phyloP scores from a whole-genome alignment of 2,797 vertebrate species.

The Scolopax rusticola region DNA sequence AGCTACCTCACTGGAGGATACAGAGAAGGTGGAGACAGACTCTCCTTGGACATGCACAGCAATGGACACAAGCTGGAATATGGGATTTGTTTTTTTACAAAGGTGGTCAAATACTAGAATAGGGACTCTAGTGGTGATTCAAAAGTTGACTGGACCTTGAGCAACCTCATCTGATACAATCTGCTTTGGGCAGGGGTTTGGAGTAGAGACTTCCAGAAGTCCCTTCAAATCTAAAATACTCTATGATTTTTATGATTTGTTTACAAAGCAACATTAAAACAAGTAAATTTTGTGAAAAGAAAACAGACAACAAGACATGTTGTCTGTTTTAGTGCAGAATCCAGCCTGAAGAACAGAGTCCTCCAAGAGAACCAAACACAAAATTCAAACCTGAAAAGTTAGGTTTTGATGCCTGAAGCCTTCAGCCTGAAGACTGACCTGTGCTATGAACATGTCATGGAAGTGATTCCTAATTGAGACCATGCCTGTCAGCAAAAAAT shows the following conservation, averaged over 20 bases:
- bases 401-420: background rate
- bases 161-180: background rate
- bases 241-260: background rate
- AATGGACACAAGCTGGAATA: background rate
- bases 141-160: background rate
- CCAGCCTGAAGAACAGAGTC: background rate
- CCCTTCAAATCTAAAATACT: background rate
- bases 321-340: background rate
- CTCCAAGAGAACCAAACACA: background rate
- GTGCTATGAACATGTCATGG: background rate
- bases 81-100: background rate
- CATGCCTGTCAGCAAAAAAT: background rate
- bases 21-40: background rate
- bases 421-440: background rate
- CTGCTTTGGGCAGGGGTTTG: background rate
- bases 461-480: background rate
- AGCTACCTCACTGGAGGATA: background rate
- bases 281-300: background rate
- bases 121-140: background rate
- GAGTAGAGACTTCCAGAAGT: background rate
- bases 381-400: background rate
- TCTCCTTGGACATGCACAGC: background rate
- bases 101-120: background rate
- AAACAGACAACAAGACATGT: too few species aligned
- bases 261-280: background rate